Evolutionary conservation across 2,888 invertebrate genomes (phyloP).

Genomic region (Lypha dubia): DNA sequence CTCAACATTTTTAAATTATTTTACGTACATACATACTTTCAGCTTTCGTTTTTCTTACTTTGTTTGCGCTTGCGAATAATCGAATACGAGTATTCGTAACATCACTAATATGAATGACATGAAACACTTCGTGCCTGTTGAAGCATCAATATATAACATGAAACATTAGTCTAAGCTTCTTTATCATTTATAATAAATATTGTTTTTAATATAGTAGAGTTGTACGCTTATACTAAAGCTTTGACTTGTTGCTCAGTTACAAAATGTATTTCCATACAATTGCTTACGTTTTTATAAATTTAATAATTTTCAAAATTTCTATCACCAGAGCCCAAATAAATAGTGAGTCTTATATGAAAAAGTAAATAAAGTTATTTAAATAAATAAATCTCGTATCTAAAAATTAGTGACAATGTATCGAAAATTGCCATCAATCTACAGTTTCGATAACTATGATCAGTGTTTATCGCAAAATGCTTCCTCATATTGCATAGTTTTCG

Average conservation of each 20-base stretch:
- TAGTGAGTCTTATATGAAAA: slow-evolving; percentile 37
- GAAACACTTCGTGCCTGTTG: slow-evolving; percentile 31
- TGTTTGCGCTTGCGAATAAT: too few species aligned
- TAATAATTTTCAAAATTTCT: slow-evolving; percentile 9
- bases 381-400: neutral
- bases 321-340: slow-evolving; percentile 15
- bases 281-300: slow-evolving; percentile 1
- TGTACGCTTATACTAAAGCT: slow-evolving; percentile 3
- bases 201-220: slow-evolving; percentile 3
- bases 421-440: slow-evolving; percentile 51
- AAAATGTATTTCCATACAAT: slow-evolving; percentile 23
- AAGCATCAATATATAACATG: slow-evolving; percentile 44
- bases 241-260: neutral
- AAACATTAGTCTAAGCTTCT: neutral
- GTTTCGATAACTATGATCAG: slow-evolving; percentile 61
- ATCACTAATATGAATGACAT: too few species aligned
- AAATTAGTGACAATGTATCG: slow-evolving; percentile 40
- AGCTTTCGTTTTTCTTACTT: too few species aligned
- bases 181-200: neutral
- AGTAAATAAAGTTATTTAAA: neutral
- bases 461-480: slow-evolving; percentile 33
- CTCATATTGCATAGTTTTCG: slow-evolving; percentile 59
- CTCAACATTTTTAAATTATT: too few species aligned
- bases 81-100: too few species aligned
- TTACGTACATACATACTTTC: too few species aligned